Evolutionary conservation across 2,888 invertebrate species (phyloP).

Genomic region (Agrochola circellaris): DNA sequence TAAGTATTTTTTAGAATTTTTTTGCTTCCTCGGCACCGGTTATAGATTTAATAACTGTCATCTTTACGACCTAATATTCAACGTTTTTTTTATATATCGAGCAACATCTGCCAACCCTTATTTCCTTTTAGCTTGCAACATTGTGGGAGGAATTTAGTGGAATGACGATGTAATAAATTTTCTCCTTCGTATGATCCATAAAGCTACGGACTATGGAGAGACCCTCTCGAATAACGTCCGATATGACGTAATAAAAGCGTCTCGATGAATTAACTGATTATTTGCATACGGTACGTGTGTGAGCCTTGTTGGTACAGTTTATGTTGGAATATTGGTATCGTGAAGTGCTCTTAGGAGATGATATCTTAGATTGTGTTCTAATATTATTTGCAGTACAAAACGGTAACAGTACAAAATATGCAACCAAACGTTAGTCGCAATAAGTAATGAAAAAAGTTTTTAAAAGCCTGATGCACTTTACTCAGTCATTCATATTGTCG

Average conservation of each 20-base stretch:
- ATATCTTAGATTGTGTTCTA: background rate
- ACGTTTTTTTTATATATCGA: constrained; percentile 73
- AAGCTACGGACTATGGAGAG: constrained; percentile 70
- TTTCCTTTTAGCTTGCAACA: constrained; percentile 78
- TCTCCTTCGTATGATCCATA: constrained; percentile 82
- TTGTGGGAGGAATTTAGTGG: constrained; percentile 81
- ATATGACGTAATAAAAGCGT: constrained; percentile 71
- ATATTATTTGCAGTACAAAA: background rate
- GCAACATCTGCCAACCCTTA: constrained; percentile 81
- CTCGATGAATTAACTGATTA: constrained; percentile 68
- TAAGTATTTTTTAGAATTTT: constrained; percentile 61
- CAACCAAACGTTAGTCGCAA: background rate
- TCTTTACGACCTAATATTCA: constrained; percentile 79
- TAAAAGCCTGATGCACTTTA: constrained; percentile 14
- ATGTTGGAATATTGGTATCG: background rate
- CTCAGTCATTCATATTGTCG: constrained; percentile 39
- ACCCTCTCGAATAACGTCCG: constrained; percentile 61
- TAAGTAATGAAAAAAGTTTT: background rate
- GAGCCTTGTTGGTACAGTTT: constrained; percentile 35
- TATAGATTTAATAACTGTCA: constrained; percentile 79
- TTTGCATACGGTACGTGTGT: constrained; percentile 45
- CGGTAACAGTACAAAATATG: background rate
- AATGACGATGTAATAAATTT: constrained; percentile 85
- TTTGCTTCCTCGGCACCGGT: constrained; percentile 36
- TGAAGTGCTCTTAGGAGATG: background rate